Evolutionary conservation across 2,797 vertebrate genomes (phyloP).

Genomic region (Phataginus tetradactyla): DNA sequence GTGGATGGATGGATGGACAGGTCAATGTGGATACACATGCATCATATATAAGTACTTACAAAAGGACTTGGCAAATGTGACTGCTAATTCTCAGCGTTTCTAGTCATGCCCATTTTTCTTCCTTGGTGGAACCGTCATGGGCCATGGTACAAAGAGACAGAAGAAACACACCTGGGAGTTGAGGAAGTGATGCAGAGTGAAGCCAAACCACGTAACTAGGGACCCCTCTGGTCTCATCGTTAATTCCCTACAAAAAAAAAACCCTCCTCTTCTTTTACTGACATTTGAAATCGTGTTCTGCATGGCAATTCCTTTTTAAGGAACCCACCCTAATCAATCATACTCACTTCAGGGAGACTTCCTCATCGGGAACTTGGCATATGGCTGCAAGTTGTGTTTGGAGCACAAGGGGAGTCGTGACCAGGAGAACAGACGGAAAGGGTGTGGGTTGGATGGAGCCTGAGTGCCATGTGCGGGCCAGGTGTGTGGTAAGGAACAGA

Average conservation of each 20-base stretch:
- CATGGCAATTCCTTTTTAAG: background rate
- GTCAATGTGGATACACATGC: background rate
- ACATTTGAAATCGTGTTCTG: background rate
- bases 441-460: background rate
- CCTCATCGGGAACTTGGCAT: too few species aligned
- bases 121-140: background rate
- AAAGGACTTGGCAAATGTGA: background rate
- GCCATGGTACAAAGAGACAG: background rate
- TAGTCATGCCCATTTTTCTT: background rate
- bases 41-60: too few species aligned
- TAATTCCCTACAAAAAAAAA: background rate
- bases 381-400: background rate
- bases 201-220: background rate
- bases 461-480: background rate
- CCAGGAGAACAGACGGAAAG: background rate
- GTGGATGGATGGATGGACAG: background rate
- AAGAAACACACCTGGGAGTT: background rate
- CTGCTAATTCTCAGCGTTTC: background rate
- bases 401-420: background rate
- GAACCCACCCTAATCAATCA: too few species aligned
- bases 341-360: rapidly evolving
- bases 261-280: background rate
- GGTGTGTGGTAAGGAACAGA: background rate
- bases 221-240: too few species aligned
- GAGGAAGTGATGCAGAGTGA: background rate